A percentile compares a stretch with the other conserved stretches of the same genome.
Evolutionary conservation across 1,140 invertebrate genomes (phyloP).

Genomic region (Contarinia nasturtii): DNA sequence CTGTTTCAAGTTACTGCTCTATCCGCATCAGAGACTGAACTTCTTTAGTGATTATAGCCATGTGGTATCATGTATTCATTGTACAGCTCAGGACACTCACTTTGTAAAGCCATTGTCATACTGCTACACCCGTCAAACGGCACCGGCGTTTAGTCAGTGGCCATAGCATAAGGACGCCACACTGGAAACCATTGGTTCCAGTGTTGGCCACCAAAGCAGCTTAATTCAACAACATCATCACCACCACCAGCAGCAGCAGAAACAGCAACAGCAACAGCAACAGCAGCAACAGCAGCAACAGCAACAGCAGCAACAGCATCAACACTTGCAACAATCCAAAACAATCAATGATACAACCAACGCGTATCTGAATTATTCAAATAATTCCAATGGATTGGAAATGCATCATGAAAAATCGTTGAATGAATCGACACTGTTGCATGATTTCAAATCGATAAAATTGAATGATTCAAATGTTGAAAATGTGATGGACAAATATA

Average conservation of each 20-base stretch:
- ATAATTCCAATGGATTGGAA: no score
- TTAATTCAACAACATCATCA: constrained; percentile 4
- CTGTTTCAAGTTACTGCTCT: constrained; percentile 68
- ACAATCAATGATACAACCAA: no score
- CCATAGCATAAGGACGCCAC: constrained; percentile 58
- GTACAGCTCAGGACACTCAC: constrained; percentile 75
- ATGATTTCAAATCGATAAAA: no score
- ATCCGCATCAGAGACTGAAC: constrained; percentile 68
- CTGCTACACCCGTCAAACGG: constrained; percentile 54
- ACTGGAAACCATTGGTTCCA: constrained; percentile 24
- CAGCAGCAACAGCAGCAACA: constrained; percentile 4
- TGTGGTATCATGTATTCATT: constrained; percentile 76
- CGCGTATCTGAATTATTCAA: no score
- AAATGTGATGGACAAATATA: no score
- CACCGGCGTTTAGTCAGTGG: constrained; percentile 51
- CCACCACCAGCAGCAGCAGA: constrained; percentile 4
- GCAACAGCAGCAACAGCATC: constrained; percentile 7
- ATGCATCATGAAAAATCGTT: no score
- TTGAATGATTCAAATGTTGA: no score
- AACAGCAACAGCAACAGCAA: constrained; percentile 8
- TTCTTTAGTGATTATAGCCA: constrained; percentile 94
- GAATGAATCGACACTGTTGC: no score
- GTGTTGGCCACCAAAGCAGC: constrained; percentile 7
- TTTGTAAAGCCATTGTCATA: constrained; percentile 76
- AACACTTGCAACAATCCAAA: no score